Conservation (phyloP, 2,888 invertebrate genomes). For the Hesperia comma region DNA sequence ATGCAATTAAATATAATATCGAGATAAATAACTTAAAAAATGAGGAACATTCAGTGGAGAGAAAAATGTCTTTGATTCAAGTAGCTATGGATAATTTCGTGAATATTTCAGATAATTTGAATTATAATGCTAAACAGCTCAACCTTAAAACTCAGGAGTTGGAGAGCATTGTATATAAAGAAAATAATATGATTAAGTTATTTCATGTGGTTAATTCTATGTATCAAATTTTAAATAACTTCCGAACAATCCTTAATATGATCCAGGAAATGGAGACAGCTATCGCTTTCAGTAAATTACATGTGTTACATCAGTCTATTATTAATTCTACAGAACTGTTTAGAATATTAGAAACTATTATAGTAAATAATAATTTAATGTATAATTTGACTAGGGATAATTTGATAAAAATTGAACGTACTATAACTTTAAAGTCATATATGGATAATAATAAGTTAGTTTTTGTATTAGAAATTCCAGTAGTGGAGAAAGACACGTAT, state of each 20-base stretch:
- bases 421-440: slow-evolving; percentile 19
- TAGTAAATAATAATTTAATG: no score
- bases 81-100: slow-evolving; percentile 11
- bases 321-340: slow-evolving; percentile 12
- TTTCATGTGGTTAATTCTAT: slow-evolving; percentile 1
- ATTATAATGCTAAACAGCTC: slow-evolving; percentile 11
- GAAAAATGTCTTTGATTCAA: slow-evolving; percentile 8
- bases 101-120: slow-evolving; percentile 13
- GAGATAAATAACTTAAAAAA: slow-evolving; percentile 13
- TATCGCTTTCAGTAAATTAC: slow-evolving; percentile 12
- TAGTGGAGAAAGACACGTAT: slow-evolving; percentile 30
- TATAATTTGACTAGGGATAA: slow-evolving; percentile 6
- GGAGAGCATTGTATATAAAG: background rate
- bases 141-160: slow-evolving; percentile 8
- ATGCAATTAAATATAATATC: background rate
- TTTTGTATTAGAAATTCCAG: slow-evolving; percentile 16
- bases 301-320: slow-evolving; percentile 8
- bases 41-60: slow-evolving; percentile 7
- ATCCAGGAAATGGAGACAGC: slow-evolving; percentile 10
- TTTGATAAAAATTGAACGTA: slow-evolving; percentile 16
- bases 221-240: slow-evolving; percentile 18
- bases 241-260: slow-evolving; percentile 6
- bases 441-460: slow-evolving; percentile 12
- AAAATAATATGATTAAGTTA: background rate
- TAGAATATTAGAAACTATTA: background rate